These are phyloP conservation scores for Darevskia nairensis DNA, from an alignment of 2,797 vertebrate genomes.

Conservation along the genomic window DNA sequence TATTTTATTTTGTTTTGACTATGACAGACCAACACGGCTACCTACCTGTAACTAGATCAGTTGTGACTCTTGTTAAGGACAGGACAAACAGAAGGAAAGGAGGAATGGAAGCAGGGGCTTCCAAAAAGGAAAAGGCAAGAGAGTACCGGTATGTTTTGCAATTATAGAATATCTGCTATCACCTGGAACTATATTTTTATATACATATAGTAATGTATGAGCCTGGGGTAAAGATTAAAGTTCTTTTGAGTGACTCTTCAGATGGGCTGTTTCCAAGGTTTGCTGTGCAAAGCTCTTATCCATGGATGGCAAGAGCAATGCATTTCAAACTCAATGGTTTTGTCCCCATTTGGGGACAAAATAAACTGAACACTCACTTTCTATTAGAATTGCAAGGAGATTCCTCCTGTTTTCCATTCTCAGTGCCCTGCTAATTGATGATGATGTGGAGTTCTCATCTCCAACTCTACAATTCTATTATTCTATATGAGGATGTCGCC, in stretches of 20 bases:
- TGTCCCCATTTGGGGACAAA: background rate
- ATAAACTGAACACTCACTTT: background rate
- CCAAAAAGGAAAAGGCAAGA: background rate
- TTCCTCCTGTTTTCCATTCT: background rate
- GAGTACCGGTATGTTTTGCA: background rate
- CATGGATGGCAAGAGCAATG: background rate
- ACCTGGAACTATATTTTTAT: background rate
- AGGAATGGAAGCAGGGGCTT: background rate
- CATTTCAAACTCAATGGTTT: background rate
- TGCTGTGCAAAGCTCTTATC: background rate
- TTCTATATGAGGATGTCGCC: background rate
- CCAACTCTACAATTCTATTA: no score
- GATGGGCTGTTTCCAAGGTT: background rate
- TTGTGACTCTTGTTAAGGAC: background rate
- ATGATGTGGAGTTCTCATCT: no score
- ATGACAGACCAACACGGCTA: no score
- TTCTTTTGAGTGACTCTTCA: no score
- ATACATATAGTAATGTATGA: background rate
- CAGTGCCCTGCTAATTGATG: background rate
- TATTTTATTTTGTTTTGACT: no score
- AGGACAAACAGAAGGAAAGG: background rate
- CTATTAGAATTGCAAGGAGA: background rate
- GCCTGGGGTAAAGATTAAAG: background rate
- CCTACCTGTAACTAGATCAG: no score
- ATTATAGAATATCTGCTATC: no score